phyloP scores from a whole-genome alignment of 2,888 invertebrate species.

The Vannuccia rotundouncinata region DNA sequence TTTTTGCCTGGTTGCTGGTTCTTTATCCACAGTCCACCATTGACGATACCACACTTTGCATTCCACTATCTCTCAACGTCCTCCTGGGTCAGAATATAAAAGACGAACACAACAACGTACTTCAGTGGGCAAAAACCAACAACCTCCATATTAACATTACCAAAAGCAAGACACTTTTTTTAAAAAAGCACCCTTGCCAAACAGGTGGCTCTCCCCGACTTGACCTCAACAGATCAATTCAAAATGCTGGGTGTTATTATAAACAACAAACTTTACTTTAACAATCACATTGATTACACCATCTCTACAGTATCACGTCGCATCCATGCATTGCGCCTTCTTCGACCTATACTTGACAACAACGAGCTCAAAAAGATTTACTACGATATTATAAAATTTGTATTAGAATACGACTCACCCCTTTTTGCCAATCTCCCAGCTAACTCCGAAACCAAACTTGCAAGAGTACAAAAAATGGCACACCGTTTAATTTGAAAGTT shows the following conservation, averaged over 20 bases:
- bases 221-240: not conserved
- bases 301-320: not conserved
- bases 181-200: not conserved
- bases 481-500: too few relatives aligned
- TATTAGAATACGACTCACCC: not conserved
- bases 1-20: conserved; percentile 2
- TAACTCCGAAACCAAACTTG: conserved; percentile 10
- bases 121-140: not conserved
- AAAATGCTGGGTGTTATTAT: not conserved
- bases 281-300: not conserved
- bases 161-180: not conserved
- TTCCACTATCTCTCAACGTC: not conserved
- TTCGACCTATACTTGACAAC: conserved; percentile 14
- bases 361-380: not conserved
- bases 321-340: conserved; percentile 4
- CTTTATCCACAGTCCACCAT: not conserved
- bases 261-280: not conserved
- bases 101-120: not conserved
- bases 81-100: not conserved
- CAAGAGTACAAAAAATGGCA: not conserved
- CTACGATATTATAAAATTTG: not conserved
- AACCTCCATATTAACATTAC: not conserved
- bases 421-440: not conserved
- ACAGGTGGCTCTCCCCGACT: not conserved
- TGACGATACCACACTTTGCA: not conserved